phyloP scores from a whole-genome alignment of 2,113 vertebrate species.

The Platichthys flesus region DNA sequence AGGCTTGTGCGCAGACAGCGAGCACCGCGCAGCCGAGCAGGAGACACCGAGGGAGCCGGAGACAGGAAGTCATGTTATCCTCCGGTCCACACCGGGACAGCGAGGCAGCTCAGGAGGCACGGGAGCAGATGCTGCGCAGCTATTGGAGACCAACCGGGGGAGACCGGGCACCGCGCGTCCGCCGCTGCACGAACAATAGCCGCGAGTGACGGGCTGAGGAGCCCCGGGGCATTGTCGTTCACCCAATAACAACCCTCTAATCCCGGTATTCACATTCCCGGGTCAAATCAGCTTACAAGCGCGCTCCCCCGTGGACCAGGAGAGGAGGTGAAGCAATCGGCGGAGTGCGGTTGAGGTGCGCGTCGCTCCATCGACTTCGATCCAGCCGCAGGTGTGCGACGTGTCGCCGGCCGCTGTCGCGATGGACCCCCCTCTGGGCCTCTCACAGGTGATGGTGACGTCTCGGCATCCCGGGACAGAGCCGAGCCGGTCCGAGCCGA shows the following conservation, averaged over 20 bases:
- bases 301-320: constrained; percentile 63
- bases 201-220: constrained; percentile 59
- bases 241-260: constrained; percentile 67
- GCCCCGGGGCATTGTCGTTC: constrained; percentile 69
- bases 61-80: constrained; percentile 82
- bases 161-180: constrained; percentile 59
- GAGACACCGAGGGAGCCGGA: constrained; percentile 69
- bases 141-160: constrained; percentile 44
- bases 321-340: constrained; percentile 65
- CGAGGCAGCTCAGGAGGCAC: constrained; percentile 47
- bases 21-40: constrained; percentile 62
- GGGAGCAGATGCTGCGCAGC: constrained; percentile 20
- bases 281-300: constrained; percentile 73
- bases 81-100: constrained; percentile 67
- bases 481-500: neutral
- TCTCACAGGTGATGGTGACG: constrained; percentile 35
- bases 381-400: constrained; percentile 75
- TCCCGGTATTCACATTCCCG: constrained; percentile 73
- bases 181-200: constrained; percentile 71
- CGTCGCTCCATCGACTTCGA: constrained; percentile 62
- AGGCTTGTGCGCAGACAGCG: constrained; percentile 52
- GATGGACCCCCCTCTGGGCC: neutral
- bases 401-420: constrained; percentile 27
- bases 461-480: constrained; percentile 48
- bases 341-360: constrained; percentile 26